Conservation (phyloP, 2,113 vertebrate species). For the Antidorcas marsupialis region DNA sequence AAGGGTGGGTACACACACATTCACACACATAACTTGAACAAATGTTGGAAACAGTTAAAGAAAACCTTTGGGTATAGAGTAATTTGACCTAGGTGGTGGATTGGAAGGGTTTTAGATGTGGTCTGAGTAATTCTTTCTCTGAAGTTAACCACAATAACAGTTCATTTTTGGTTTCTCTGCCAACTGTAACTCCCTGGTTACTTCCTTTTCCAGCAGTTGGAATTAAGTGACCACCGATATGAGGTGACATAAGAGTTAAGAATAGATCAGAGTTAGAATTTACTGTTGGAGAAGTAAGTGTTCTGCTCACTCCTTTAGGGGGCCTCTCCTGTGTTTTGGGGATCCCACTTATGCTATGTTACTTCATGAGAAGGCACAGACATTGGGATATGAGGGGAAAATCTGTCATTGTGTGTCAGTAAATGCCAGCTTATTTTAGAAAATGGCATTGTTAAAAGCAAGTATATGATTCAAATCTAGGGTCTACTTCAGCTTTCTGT, state of each 20-base stretch:
- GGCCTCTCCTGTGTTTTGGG: background rate
- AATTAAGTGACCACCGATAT: conserved; percentile 44
- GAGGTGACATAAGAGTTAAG: conserved; percentile 38
- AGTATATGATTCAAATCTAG: conserved; percentile 12
- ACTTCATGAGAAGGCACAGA: background rate
- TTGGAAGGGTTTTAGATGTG: conserved; percentile 63
- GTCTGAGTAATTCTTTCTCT: conserved; percentile 64
- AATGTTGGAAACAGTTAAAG: conserved; percentile 51
- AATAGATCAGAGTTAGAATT: conserved; percentile 22
- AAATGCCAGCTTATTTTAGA: background rate
- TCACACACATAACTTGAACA: background rate
- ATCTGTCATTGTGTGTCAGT: background rate
- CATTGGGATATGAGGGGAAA: background rate
- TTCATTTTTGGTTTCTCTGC: conserved; percentile 60
- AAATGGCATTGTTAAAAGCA: conserved; percentile 10
- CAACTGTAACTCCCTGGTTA: conserved; percentile 46
- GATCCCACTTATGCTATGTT: background rate
- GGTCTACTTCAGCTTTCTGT: background rate
- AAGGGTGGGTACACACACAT: background rate
- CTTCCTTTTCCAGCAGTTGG: conserved; percentile 55
- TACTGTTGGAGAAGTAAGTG: background rate
- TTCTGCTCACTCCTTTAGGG: background rate
- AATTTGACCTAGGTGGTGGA: conserved; percentile 64
- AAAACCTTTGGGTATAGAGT: conserved; percentile 48
- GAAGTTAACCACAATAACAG: conserved; percentile 66